Base-by-base conservation (phyloP, 1,140 invertebrate genomes). In the Anthonomus grandis region DNA sequence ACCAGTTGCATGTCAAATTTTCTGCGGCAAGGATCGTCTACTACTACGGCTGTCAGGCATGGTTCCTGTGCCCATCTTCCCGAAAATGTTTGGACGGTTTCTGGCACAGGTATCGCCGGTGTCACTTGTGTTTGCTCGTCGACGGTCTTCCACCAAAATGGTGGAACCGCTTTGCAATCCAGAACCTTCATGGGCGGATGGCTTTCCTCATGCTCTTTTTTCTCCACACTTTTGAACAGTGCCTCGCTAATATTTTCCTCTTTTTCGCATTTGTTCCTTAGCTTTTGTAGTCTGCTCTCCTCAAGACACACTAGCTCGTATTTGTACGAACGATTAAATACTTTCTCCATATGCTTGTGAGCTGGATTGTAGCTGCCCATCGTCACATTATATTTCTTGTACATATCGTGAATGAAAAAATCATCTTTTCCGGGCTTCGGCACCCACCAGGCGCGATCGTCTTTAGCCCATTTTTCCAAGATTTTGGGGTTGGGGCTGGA, bases 291-390 rank as follows among this genome's bases (percentile, higher is more conserved):
- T 12, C 75, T 66, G 9, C 67, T 62, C 6, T 70, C 71, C 36
- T 70, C 70, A n/a, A 76, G 67, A 53, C 76, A 79, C 47, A 78
- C 76, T 27, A 77, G 61, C 59, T 79, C 78, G 39, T 74, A 79
- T 49, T 76, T 58, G 38, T 62, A 64, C 1, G 78, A 77, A 18
- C 76, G 70, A 34, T 77, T 75, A 63, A 79, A 78, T 4, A 78
- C 70, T 24, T 71, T 70, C 59, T 70, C 78, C 45, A 52, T 59
- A 25, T 62, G 47, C 50, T 57, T 60, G 37, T 57, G 63, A 18
- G 36, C 54, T 3, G 62, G 63, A 49, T 68, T 58, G 34, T 66
- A 64, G 23, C 47, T 52, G 15, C 73, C 68, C 0, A 69, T 66
- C 3, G 68, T 64, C 59, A 77, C 71, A 10, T 67, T 74, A 46